Evolutionary conservation across 2,888 invertebrate genomes (phyloP), one percentile per base, ranked within the genome.

Genomic region (Plagodis dolabraria): DNA sequence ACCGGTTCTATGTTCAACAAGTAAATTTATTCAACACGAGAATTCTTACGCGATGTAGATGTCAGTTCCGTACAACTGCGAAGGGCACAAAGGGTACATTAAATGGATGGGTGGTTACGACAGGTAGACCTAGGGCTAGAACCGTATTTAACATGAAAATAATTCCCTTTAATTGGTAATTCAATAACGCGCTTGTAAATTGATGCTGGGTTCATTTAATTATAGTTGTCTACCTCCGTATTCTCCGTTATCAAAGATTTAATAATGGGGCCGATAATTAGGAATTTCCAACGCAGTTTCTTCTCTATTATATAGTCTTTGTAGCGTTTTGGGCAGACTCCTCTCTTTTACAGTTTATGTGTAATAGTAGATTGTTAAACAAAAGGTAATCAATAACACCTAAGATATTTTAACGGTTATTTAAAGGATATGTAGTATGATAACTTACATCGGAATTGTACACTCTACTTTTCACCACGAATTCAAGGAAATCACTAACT

Each of bases 111-210:
- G 33, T 43, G 36, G 51, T 51, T 51, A 40, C 35, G 44, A 47
- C 42, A 8, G 51, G 44, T 53, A 54, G 59, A 58, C 58, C 58
- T 48, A 53, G 22, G 47, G 38, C 43, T 47, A 49, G 58, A 43
- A 22, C 22, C 54, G 50, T 51, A 59, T 59, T 54, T 59, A 22
- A 59, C 50, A 33, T 33, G 36, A 38, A 47, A 50, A 54, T 59
- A 59, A 59, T 59, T 54, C n/a, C 12, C 43, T 51, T 54, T 47
- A 47, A 54, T 54, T 36, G 50, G 47, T 50, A 54, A 53, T 53
- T 53, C 53, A 50, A 54, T 59, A 43, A 58, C 42, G 47, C 47
- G 36, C 11, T 49, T 49, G 49, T 50, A 53, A 50, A 58, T 45
- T 43, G 50, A 34, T n/a, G 10, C 11, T 53, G 5, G 45, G 11